Conservation (phyloP, 2,888 invertebrate species). For the Cantharis nigra region DNA sequence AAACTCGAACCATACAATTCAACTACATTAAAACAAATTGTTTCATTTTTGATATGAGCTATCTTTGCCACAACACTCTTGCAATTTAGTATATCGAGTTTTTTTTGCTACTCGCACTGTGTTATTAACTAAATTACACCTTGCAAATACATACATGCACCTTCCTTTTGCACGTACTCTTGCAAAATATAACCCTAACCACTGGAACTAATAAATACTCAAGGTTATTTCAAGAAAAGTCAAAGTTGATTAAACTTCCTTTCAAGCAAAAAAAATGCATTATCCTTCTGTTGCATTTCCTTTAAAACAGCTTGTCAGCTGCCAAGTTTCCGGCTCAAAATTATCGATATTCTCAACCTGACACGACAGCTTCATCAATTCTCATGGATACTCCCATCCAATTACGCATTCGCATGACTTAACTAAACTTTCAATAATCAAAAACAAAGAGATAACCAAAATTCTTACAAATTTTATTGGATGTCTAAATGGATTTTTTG, state of each 20-base stretch:
- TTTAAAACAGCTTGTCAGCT: background rate
- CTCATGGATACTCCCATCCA: background rate
- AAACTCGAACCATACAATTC: background rate
- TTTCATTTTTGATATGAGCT: background rate
- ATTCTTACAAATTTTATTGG: background rate
- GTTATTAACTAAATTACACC: slow-evolving; percentile 3
- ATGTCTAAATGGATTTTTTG: background rate
- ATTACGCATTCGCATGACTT: background rate
- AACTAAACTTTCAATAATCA: background rate
- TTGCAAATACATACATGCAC: background rate
- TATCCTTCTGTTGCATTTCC: background rate
- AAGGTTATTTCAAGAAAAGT: background rate
- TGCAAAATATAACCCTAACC: background rate
- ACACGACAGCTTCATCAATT: background rate
- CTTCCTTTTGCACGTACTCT: background rate
- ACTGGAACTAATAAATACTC: background rate
- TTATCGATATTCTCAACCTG: background rate
- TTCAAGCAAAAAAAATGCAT: background rate
- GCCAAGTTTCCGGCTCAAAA: background rate
- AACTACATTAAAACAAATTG: background rate
- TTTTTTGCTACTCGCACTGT: background rate
- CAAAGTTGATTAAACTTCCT: slow-evolving; percentile 2
- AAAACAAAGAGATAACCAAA: background rate
- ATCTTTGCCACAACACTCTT: background rate
- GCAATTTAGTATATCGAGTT: background rate